These are phyloP conservation scores for Trachelus troglodyta DNA, from an alignment of 2,888 invertebrate genomes.

Conservation along the genomic window DNA sequence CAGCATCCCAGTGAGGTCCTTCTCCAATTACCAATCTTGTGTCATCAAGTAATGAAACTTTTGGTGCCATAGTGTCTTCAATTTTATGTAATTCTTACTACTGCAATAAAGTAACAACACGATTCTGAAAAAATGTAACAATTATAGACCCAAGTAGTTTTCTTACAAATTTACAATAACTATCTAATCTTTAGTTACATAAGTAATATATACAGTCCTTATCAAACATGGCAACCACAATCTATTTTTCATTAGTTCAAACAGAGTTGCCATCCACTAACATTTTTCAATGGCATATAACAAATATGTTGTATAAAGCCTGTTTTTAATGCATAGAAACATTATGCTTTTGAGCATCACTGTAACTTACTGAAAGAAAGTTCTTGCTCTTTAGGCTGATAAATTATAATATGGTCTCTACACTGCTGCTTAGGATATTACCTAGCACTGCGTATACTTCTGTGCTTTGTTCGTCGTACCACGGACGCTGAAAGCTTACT, in stretches of 20 bases:
- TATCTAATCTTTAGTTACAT: background rate
- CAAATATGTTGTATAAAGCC: background rate
- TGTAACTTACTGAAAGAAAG: background rate
- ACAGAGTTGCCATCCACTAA: no score
- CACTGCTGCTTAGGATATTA: background rate
- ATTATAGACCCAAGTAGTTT: background rate
- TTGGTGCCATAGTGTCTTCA: slow-evolving; percentile 10
- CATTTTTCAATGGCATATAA: no score
- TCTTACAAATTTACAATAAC: background rate
- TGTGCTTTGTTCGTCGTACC: background rate
- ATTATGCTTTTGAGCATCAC: background rate
- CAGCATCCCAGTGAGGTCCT: slow-evolving; percentile 21
- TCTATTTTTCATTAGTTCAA: background rate
- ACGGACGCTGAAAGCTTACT: background rate
- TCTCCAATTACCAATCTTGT: slow-evolving; percentile 14
- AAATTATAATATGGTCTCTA: background rate
- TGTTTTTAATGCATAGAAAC: background rate
- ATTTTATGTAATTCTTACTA: background rate
- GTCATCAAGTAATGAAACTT: slow-evolving; percentile 13
- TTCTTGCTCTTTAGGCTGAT: background rate
- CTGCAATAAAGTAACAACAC: background rate
- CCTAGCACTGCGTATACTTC: background rate
- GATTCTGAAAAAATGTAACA: background rate
- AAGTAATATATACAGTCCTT: background rate
- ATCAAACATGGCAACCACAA: background rate